These are phyloP conservation scores for Apeira syringaria DNA, from an alignment of 2,888 invertebrate genomes.

Conservation along the genomic window DNA sequence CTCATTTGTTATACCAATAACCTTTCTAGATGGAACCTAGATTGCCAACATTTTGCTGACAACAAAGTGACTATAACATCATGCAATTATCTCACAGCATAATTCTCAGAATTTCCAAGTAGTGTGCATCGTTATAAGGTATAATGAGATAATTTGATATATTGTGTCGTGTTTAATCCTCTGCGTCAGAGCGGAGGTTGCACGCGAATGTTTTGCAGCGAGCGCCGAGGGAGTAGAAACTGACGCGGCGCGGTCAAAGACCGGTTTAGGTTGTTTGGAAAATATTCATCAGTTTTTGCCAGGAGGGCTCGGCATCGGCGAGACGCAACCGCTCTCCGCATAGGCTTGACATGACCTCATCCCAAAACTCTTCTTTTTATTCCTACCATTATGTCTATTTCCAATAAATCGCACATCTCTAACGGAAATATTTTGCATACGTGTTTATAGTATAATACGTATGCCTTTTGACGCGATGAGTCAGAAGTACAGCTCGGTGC, in stretches of 20 bases:
- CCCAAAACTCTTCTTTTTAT: constrained; percentile 49
- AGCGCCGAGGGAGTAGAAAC: constrained; percentile 51
- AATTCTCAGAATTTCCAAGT: constrained; percentile 18
- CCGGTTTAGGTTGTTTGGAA: constrained; percentile 75
- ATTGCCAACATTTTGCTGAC: no score
- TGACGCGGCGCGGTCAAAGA: constrained; percentile 71
- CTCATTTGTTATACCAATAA: no score
- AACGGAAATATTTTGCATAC: constrained; percentile 22
- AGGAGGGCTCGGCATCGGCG: constrained; percentile 33
- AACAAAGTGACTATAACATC: no score
- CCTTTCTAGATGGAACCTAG: no score
- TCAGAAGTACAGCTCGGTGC: no score
- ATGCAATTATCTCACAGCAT: no score
- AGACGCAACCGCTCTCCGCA: constrained; percentile 36
- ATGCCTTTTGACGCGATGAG: no score
- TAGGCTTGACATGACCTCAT: constrained; percentile 73
- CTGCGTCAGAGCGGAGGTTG: constrained; percentile 39
- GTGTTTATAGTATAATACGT: no score
- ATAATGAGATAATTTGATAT: constrained; percentile 27
- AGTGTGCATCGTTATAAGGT: constrained; percentile 24
- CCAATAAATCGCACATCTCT: constrained; percentile 27
- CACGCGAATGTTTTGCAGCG: constrained; percentile 61
- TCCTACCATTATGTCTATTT: constrained; percentile 37
- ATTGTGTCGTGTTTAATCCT: constrained; percentile 23
- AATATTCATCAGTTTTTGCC: constrained; percentile 62